Conservation (phyloP, 2,888 invertebrate species). For the Caenorhabditis sinica region DNA sequence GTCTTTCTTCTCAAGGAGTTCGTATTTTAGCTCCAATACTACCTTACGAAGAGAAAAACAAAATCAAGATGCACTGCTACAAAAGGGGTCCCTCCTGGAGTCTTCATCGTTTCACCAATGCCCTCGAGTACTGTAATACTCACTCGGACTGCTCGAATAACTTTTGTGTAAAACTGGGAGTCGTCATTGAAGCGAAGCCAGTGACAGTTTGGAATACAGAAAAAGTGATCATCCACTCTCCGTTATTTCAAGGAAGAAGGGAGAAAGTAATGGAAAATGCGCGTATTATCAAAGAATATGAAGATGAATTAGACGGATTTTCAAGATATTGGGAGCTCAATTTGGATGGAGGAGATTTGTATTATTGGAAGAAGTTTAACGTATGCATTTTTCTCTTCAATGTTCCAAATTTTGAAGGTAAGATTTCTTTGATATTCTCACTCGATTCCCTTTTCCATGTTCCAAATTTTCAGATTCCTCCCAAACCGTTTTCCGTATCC, state of each 20-base stretch:
- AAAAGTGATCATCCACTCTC: not conserved
- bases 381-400: not conserved
- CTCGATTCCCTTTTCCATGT: not conserved
- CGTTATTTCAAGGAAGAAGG: not conserved
- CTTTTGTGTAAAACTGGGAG: not conserved
- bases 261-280: not conserved
- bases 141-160: slow-evolving; percentile 1
- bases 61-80: slow-evolving; percentile 12
- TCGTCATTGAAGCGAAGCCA: not conserved
- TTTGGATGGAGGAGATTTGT: not conserved
- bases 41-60: not conserved
- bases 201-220: not conserved
- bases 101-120: not conserved
- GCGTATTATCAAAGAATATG: not conserved
- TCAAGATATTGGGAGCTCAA: not conserved
- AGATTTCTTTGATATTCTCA: too few relatives aligned
- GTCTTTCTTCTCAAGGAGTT: too few relatives aligned
- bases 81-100: not conserved
- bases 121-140: slow-evolving; percentile 1
- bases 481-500: not conserved
- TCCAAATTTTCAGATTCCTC: not conserved
- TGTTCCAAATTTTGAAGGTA: not conserved
- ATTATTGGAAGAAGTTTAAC: not conserved
- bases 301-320: not conserved
- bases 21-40: not conserved